Conservation (phyloP, 1,140 invertebrate genomes). For the Leguminivora glycinivorella region DNA sequence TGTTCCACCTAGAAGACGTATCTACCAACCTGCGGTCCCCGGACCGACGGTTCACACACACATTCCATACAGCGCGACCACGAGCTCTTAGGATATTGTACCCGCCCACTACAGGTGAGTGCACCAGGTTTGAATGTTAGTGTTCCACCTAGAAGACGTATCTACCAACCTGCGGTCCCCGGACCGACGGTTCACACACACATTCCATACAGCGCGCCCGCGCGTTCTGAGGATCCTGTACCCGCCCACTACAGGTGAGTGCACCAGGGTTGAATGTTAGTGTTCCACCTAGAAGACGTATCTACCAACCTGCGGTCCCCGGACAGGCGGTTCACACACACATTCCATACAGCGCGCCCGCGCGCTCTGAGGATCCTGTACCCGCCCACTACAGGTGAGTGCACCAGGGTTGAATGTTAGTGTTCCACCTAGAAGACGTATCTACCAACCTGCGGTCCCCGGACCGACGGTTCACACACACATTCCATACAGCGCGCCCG, state of each 20-base stretch:
- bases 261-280: constrained; percentile 84
- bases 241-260: constrained; percentile 83
- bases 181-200: constrained; percentile 87
- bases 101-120: constrained; percentile 83
- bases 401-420: constrained; percentile 84
- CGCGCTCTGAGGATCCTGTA: constrained; percentile 81
- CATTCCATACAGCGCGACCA: constrained; percentile 83
- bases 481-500: constrained; percentile 83
- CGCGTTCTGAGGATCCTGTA: constrained; percentile 81
- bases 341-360: constrained; percentile 83
- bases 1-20: constrained; percentile 93
- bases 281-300: constrained; percentile 93
- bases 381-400: constrained; percentile 83
- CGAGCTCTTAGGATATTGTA: constrained; percentile 81
- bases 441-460: constrained; percentile 88
- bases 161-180: constrained; percentile 88
- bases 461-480: constrained; percentile 87
- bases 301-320: constrained; percentile 88
- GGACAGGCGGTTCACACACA: constrained; percentile 87
- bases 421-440: constrained; percentile 93
- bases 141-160: constrained; percentile 93
- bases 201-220: constrained; percentile 83
- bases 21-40: constrained; percentile 88
- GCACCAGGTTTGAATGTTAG: constrained; percentile 84
- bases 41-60: constrained; percentile 87